phyloP scores from a whole-genome alignment of 1,140 invertebrate genomes.

The Physella acuta region DNA sequence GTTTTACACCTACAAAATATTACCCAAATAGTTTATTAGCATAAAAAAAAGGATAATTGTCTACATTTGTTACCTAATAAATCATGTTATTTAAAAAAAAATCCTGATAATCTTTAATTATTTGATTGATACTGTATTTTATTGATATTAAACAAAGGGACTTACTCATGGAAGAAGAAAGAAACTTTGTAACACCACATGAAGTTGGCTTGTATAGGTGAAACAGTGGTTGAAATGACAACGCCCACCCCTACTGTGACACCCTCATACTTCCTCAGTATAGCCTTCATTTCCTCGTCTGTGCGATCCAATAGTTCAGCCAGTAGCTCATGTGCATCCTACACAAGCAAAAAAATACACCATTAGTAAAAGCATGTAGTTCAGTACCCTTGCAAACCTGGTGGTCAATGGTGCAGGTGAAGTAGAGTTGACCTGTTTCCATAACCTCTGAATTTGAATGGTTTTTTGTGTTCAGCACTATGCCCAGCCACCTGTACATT shows the following conservation, averaged over 20 bases:
- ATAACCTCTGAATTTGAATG: too few relatives aligned
- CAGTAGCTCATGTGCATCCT: constrained; percentile 23
- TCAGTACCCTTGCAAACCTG: too few relatives aligned
- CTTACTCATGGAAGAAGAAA: constrained; percentile 19
- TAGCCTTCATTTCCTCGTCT: constrained; percentile 15
- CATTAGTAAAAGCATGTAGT: too few relatives aligned
- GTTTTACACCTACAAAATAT: constrained; percentile 8
- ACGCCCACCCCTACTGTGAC: too few relatives aligned
- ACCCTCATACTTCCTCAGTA: neutral
- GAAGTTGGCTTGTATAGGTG: constrained; percentile 15
- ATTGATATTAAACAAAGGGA: neutral
- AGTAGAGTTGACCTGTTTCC: too few relatives aligned
- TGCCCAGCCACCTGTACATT: too few relatives aligned
- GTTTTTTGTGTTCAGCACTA: too few relatives aligned
- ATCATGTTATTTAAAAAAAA: neutral
- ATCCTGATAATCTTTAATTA: neutral
- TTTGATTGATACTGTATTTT: too few relatives aligned
- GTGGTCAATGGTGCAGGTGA: too few relatives aligned
- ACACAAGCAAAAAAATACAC: too few relatives aligned
- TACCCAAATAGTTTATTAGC: neutral
- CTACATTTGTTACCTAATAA: neutral
- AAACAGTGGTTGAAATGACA: neutral
- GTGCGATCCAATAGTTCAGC: constrained; percentile 17
- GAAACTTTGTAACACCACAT: constrained; percentile 7
- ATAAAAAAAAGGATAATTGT: neutral